Percentiles rank a stretch among this genome's conserved stretches.
These are phyloP conservation scores for Nesogale talazaci DNA, from an alignment of 2,113 vertebrate genomes.

Conservation along the genomic window DNA sequence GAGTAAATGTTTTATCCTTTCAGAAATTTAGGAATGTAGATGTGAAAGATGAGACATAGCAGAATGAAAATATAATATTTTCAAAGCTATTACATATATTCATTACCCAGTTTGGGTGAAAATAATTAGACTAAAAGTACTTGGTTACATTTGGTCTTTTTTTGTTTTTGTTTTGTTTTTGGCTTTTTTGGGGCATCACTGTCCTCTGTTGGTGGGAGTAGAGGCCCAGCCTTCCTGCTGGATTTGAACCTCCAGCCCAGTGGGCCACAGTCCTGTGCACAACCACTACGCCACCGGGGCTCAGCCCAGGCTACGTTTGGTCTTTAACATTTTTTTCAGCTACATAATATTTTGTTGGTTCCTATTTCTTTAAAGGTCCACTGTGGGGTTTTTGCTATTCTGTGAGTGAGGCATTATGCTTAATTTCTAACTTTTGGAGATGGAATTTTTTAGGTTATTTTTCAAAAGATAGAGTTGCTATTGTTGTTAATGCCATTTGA, in stretches of 20 bases:
- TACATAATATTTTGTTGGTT: not conserved
- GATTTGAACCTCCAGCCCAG: too few relatives aligned
- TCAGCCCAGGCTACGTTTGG: not conserved
- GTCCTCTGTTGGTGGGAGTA: too few relatives aligned
- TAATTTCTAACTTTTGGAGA: not conserved
- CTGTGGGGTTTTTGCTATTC: not conserved
- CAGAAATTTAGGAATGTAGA: constrained; percentile 33
- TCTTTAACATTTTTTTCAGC: not conserved
- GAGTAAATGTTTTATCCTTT: constrained; percentile 75
- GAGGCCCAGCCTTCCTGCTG: too few relatives aligned
- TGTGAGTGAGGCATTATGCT: not conserved
- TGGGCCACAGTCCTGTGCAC: too few relatives aligned
- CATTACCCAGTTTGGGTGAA: not conserved
- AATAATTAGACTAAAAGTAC: constrained; percentile 20
- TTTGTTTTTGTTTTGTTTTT: not conserved
- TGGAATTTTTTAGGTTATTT: constrained; percentile 32
- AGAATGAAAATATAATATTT: not conserved
- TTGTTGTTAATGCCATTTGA: not conserved
- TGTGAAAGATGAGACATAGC: not conserved
- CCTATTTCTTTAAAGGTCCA: not conserved
- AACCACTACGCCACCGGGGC: too few relatives aligned
- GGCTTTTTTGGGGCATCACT: too few relatives aligned
- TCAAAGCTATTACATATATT: not conserved
- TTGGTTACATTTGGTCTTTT: constrained; percentile 4
- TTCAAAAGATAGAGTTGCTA: not conserved